These are phyloP conservation scores for Etheostoma spectabile DNA, from an alignment of 2,113 vertebrate species.

Conservation along the genomic window DNA sequence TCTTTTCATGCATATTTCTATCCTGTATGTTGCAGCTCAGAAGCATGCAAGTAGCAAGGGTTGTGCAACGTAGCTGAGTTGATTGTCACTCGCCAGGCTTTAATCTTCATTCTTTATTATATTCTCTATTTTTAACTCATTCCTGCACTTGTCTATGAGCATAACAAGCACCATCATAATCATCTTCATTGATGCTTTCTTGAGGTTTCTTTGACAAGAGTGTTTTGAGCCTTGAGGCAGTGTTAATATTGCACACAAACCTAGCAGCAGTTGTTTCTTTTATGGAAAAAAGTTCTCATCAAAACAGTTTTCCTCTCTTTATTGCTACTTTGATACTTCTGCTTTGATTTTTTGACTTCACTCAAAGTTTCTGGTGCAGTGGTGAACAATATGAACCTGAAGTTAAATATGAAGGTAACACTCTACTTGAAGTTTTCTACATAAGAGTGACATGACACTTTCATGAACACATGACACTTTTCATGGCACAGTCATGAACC, in stretches of 20 bases:
- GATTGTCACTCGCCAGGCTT: conserved; percentile 22
- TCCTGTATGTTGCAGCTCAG: not conserved
- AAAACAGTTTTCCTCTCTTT: conserved; percentile 26
- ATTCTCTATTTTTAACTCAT: conserved; percentile 10
- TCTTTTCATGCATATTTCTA: not conserved
- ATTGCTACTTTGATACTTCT: conserved; percentile 23
- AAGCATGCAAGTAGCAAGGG: not conserved
- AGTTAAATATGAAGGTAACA: not conserved
- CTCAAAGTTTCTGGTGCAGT: not conserved
- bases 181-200: conserved; percentile 36
- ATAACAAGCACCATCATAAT: conserved; percentile 46
- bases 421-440: too few species aligned
- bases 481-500: too few species aligned
- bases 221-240: conserved; percentile 56
- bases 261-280: conserved; percentile 41
- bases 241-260: conserved; percentile 66
- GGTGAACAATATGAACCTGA: not conserved
- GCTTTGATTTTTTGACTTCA: conserved; percentile 22
- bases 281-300: conserved; percentile 20
- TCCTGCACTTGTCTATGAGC: conserved; percentile 3
- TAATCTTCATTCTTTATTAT: conserved; percentile 14
- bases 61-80: not conserved
- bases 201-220: conserved; percentile 41
- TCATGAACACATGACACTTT: too few species aligned
- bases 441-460: too few species aligned